phyloP scores from a whole-genome alignment of 2,113 vertebrate species.

The Phodopus roborovskii region DNA sequence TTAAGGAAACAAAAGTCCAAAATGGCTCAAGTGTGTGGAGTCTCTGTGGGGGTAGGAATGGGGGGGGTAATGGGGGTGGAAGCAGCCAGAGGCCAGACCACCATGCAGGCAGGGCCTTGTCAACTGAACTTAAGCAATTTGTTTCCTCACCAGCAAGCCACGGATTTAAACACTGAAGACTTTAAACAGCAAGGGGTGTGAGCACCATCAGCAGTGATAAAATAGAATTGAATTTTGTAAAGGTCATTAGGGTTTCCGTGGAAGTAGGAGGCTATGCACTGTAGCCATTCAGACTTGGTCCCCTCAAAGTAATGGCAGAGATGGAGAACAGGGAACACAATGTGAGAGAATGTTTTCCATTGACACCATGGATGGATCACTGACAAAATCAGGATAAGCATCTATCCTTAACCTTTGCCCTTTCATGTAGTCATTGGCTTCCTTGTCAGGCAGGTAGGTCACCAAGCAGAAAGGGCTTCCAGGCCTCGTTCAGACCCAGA shows the following conservation, averaged over 20 bases:
- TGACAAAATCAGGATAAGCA: not conserved
- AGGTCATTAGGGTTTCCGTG: conserved; percentile 51
- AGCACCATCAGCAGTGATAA: not conserved
- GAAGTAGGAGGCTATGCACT: not conserved
- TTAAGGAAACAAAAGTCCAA: not conserved
- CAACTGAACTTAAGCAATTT: conserved; percentile 22
- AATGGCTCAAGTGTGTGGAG: not conserved
- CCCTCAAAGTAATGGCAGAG: not conserved
- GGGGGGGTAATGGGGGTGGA: not conserved
- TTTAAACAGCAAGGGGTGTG: conserved; percentile 38
- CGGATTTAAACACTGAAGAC: conserved; percentile 36
- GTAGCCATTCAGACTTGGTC: not conserved
- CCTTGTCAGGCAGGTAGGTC: not conserved
- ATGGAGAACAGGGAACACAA: not conserved
- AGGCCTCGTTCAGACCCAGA: not conserved
- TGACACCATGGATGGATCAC: not conserved
- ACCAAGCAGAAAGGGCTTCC: not conserved
- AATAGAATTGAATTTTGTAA: conserved; percentile 70
- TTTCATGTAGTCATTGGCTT: not conserved
- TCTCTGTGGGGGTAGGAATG: not conserved
- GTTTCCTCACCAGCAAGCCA: conserved; percentile 53
- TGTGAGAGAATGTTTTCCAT: conserved; percentile 21
- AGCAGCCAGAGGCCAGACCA: not conserved
- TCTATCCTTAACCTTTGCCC: not conserved
- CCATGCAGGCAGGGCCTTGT: not conserved